phyloP scores from a whole-genome alignment of 2,888 invertebrate genomes.

The Acleris holmiana region DNA sequence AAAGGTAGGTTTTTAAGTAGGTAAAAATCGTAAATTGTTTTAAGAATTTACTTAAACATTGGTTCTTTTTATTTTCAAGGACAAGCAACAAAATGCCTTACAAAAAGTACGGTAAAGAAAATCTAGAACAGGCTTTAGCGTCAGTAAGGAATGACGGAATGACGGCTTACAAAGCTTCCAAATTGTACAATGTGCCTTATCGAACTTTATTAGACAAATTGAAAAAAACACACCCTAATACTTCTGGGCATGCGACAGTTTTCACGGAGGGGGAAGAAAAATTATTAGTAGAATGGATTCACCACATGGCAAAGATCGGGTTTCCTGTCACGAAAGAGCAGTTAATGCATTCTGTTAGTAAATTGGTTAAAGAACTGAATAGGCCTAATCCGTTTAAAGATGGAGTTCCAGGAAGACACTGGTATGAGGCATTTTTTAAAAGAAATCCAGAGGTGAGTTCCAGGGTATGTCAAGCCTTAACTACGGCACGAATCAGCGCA shows the following conservation, averaged over 20 bases:
- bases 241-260: constrained; percentile 2
- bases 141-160: background rate
- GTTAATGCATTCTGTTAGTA: constrained; percentile 12
- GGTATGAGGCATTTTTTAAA: constrained; percentile 14
- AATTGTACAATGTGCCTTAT: constrained; percentile 4
- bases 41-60: no score
- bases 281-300: constrained; percentile 15
- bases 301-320: constrained; percentile 12
- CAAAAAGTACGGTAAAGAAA: background rate
- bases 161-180: constrained; percentile 3
- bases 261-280: constrained; percentile 2
- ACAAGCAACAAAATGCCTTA: constrained; percentile 44
- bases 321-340: constrained; percentile 30
- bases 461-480: background rate
- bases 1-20: no score
- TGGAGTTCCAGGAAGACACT: constrained; percentile 18
- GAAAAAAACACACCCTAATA: background rate
- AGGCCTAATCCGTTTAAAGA: constrained; percentile 18
- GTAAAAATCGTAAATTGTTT: no score
- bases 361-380: constrained; percentile 11
- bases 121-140: background rate
- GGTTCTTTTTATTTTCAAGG: no score
- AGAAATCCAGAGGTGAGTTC: constrained; percentile 7
- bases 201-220: constrained; percentile 2
- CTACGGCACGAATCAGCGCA: background rate